Conservation (phyloP, 2,888 invertebrate species). For the Drosophila flavopinicola region DNA sequence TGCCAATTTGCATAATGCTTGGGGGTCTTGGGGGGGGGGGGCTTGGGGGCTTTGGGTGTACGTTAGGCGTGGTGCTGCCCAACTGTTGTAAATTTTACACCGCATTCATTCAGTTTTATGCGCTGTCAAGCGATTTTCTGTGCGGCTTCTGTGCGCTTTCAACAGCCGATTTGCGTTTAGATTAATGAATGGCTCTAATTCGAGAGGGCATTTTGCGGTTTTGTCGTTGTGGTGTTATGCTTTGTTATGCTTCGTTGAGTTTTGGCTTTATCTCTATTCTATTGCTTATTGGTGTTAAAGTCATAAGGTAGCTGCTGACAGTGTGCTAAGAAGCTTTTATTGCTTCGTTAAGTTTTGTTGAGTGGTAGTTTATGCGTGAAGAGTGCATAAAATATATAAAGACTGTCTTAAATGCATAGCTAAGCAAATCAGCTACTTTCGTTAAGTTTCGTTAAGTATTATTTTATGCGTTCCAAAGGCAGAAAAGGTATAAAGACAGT, state of each 20-base stretch:
- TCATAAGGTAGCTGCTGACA: not conserved
- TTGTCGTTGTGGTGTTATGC: not conserved
- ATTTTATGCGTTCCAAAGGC: too few species aligned
- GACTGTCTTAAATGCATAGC: not conserved
- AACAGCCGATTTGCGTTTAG: slow-evolving; percentile 20
- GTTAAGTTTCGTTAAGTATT: not conserved
- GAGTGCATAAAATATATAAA: too few species aligned
- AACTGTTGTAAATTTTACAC: slow-evolving; percentile 35
- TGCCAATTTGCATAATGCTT: slow-evolving; percentile 69
- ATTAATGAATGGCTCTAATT: slow-evolving; percentile 28
- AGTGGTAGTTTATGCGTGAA: too few species aligned
- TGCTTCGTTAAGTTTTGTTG: slow-evolving; percentile 8
- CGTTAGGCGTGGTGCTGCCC: slow-evolving; percentile 16
- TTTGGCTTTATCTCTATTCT: slow-evolving; percentile 21
- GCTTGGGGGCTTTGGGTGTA: too few species aligned
- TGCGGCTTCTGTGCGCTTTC: slow-evolving; percentile 26
- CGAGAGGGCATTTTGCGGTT: slow-evolving; percentile 10
- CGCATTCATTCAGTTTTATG: slow-evolving; percentile 31
- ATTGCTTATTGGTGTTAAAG: not conserved
- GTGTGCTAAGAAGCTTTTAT: not conserved
- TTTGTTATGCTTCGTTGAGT: slow-evolving; percentile 33
- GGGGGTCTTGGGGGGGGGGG: slow-evolving; percentile 9
- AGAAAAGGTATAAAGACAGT: too few species aligned
- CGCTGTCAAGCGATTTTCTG: slow-evolving; percentile 24
- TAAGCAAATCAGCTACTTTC: too few species aligned